Conservation (phyloP, 2,888 invertebrate species). For the Brachynemurus nebulosus region DNA sequence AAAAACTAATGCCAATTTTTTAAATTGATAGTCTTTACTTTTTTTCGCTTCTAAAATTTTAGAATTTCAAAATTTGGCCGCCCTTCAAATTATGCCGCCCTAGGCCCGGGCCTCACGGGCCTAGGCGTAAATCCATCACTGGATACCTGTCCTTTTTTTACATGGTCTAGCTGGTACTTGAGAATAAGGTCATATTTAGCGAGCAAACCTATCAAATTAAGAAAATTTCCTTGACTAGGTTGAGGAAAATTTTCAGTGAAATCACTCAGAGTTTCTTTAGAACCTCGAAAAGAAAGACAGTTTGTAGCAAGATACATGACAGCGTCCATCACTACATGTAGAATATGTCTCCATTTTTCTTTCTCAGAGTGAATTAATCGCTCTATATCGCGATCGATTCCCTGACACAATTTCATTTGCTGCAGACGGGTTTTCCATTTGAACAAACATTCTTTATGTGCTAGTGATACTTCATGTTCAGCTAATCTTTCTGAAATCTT, state of each 20-base stretch:
- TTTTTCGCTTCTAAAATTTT: too few relatives aligned
- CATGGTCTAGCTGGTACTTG: conserved; percentile 9
- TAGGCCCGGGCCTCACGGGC: not conserved
- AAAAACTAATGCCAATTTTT: not conserved
- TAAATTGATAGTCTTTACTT: not conserved
- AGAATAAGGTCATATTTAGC: conserved; percentile 18
- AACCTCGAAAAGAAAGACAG: conserved; percentile 18
- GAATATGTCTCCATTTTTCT: not conserved
- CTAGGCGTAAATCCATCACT: not conserved
- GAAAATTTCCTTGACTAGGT: conserved; percentile 19
- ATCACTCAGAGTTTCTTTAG: conserved; percentile 9
- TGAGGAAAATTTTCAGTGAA: conserved; percentile 17
- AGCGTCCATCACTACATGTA: conserved; percentile 18
- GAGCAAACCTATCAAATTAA: conserved; percentile 20
- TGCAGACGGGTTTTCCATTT: not conserved
- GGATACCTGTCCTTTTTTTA: conserved; percentile 7
- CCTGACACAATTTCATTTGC: not conserved
- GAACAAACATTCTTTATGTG: not conserved
- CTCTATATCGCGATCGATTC: not conserved
- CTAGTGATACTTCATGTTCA: not conserved
- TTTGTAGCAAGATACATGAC: conserved; percentile 20
- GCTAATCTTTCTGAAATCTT: not conserved
- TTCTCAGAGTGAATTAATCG: not conserved
- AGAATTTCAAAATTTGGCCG: not conserved
- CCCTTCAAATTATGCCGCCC: not conserved